Percentiles rank a stretch among this genome's conserved stretches.
phyloP scores from a whole-genome alignment of 2,888 invertebrate genomes.

The Crossocerus cetratus region DNA sequence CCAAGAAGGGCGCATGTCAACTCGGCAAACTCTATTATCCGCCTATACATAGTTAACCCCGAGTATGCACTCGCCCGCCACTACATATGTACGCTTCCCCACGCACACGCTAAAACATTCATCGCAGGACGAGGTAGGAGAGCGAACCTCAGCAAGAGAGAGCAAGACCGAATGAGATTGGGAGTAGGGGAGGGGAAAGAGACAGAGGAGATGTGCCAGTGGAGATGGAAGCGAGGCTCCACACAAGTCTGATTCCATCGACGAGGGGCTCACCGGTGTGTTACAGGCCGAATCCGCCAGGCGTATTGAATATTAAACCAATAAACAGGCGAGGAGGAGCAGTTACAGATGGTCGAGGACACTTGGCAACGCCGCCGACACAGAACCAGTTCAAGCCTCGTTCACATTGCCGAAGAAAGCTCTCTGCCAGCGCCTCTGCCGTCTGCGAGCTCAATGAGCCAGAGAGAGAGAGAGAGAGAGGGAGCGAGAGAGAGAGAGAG shows the following conservation, averaged over 20 bases:
- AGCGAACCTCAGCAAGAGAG: neutral
- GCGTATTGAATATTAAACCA: constrained; percentile 69
- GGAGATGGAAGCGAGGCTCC: neutral
- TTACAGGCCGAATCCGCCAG: constrained; percentile 59
- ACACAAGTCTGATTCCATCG: no score
- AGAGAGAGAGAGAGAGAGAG: constrained; percentile 39
- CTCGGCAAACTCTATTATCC: constrained; percentile 61
- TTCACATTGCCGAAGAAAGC: constrained; percentile 58
- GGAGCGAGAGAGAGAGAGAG: constrained; percentile 51
- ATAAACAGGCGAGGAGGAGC: constrained; percentile 63
- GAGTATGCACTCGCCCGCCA: constrained; percentile 36
- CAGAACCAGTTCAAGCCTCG: constrained; percentile 59
- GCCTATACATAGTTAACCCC: constrained; percentile 59
- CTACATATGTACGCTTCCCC: constrained; percentile 9
- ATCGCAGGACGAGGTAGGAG: neutral
- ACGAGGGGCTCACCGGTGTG: constrained; percentile 53
- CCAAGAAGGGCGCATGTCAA: constrained; percentile 66
- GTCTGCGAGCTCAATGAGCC: constrained; percentile 31
- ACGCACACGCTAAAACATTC: neutral
- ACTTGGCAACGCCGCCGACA: constrained; percentile 66
- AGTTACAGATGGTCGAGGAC: constrained; percentile 66
- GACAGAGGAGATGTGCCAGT: neutral
- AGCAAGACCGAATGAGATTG: neutral
- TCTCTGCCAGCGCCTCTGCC: constrained; percentile 51
- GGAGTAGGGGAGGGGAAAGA: neutral